Percentiles rank a stretch among this genome's conserved stretches.
phyloP scores from a whole-genome alignment of 2,797 vertebrate genomes.

The Pseudochirops corinnae region DNA sequence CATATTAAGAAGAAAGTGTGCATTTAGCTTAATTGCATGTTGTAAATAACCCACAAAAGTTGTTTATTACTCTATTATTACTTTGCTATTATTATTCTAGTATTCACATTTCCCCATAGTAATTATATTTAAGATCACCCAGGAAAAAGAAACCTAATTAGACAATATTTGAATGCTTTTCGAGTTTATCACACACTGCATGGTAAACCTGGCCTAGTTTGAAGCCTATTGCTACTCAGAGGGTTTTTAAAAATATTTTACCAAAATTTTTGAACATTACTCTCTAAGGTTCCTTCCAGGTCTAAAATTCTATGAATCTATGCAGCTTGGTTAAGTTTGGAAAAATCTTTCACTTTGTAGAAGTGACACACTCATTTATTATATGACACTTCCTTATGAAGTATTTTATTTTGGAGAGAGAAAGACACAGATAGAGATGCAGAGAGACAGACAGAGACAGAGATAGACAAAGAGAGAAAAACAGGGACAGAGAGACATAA shows the following conservation, averaged over 20 bases:
- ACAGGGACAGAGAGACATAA: neutral
- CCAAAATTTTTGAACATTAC: neutral
- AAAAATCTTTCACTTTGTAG: neutral
- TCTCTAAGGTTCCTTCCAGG: neutral
- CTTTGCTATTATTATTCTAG: neutral
- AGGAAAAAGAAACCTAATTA: constrained; percentile 4
- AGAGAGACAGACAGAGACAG: neutral
- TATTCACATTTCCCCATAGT: neutral
- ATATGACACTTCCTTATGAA: neutral
- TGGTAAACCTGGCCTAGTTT: neutral
- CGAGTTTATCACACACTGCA: neutral
- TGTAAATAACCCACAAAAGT: neutral
- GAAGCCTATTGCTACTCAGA: neutral
- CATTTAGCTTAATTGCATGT: neutral
- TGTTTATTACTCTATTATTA: neutral
- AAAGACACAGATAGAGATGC: no score
- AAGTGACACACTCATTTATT: neutral
- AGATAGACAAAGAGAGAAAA: neutral
- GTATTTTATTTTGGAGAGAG: neutral
- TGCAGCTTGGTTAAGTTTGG: neutral
- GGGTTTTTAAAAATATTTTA: neutral
- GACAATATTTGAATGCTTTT: neutral
- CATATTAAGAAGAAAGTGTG: neutral
- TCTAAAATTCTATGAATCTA: neutral
- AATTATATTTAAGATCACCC: neutral